Evolutionary conservation across 2,113 vertebrate genomes (phyloP).

Genomic region (Electrona antarctica): DNA sequence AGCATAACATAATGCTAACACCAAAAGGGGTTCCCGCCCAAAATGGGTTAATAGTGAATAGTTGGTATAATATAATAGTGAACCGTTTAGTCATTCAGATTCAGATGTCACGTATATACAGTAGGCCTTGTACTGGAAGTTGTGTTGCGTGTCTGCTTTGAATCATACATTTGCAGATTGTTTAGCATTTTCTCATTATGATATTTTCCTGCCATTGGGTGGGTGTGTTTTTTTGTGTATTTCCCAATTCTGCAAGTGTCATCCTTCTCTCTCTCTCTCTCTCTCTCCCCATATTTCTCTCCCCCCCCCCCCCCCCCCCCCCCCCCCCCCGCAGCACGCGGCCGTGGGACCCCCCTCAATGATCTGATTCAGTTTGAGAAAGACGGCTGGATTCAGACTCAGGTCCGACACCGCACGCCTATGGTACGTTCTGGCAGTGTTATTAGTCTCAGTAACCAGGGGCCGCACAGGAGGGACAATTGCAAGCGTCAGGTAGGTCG

Average conservation of each 20-base stretch:
- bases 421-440: slow-evolving; percentile 92
- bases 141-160: too few species aligned
- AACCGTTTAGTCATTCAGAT: too few species aligned
- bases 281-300: neutral
- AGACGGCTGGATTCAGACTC: slow-evolving; percentile 95
- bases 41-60: too few species aligned
- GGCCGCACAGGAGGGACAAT: slow-evolving; percentile 79
- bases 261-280: neutral
- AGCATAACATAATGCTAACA: too few species aligned
- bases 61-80: too few species aligned
- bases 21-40: too few species aligned
- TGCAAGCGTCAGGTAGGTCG: slow-evolving; percentile 75
- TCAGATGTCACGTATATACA: too few species aligned
- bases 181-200: too few species aligned
- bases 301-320: neutral
- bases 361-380: slow-evolving; percentile 98
- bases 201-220: too few species aligned
- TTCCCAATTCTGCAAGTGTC: neutral
- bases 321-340: slow-evolving; percentile 82
- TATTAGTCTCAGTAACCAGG: slow-evolving; percentile 88
- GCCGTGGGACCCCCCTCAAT: slow-evolving; percentile 96
- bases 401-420: slow-evolving; percentile 96
- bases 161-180: too few species aligned
- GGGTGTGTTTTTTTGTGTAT: neutral
- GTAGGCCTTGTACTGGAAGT: too few species aligned